Percentiles rank a stretch among this genome's conserved stretches.
Evolutionary conservation across 1,140 invertebrate genomes (phyloP).

Genomic region (Hydropsyche tenuis): DNA sequence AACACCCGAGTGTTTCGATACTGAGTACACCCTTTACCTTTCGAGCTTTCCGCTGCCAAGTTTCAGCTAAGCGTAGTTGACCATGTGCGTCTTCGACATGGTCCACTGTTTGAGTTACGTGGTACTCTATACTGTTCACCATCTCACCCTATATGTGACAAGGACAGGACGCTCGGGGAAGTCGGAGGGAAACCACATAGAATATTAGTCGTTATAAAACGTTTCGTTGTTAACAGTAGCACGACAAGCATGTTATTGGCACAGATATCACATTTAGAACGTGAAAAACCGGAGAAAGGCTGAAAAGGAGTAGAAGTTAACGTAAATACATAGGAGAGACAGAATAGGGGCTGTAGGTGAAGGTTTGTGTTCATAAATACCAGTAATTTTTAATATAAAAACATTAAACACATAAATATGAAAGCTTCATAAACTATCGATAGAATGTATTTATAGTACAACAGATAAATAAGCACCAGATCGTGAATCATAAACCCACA

Average conservation of each 20-base stretch:
- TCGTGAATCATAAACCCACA: slow-evolving; percentile 32
- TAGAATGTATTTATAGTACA: not conserved
- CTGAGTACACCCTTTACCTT: slow-evolving; percentile 70
- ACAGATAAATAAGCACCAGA: slow-evolving; percentile 24
- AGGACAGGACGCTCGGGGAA: slow-evolving; percentile 54
- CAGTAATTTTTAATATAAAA: too few relatives aligned
- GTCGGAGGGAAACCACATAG: slow-evolving; percentile 49
- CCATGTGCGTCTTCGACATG: slow-evolving; percentile 80
- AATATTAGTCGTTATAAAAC: not conserved
- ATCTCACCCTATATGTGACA: slow-evolving; percentile 79
- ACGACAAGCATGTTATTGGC: not conserved
- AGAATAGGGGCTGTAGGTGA: too few relatives aligned
- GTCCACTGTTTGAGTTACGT: slow-evolving; percentile 81
- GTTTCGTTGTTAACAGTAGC: not conserved
- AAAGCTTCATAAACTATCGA: slow-evolving; percentile 24
- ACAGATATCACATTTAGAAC: not conserved
- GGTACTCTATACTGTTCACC: slow-evolving; percentile 91
- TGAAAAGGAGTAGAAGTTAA: not conserved
- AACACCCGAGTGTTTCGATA: not conserved
- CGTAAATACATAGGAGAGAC: not conserved
- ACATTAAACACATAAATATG: slow-evolving; percentile 15
- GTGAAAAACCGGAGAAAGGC: not conserved
- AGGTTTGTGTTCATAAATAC: too few relatives aligned
- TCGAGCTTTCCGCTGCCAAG: slow-evolving; percentile 86
- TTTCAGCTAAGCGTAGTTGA: slow-evolving; percentile 79